Percentiles rank a stretch among this genome's conserved stretches.
phyloP scores from a whole-genome alignment of 2,888 invertebrate species.

The Poecilus cupreus region DNA sequence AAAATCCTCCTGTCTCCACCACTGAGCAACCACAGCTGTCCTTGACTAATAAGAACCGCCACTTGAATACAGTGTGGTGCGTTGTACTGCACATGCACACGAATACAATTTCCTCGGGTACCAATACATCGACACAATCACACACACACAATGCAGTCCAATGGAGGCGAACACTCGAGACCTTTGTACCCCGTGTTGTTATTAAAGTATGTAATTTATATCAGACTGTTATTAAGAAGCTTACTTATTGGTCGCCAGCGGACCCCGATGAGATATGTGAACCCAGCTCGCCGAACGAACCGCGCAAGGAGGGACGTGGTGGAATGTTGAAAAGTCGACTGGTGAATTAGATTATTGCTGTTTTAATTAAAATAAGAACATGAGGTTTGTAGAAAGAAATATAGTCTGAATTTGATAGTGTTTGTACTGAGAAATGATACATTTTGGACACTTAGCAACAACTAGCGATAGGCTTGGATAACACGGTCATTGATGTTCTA shows the following conservation, averaged over 20 bases:
- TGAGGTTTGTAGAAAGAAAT: too few species aligned
- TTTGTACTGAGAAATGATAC: too few species aligned
- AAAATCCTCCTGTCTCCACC: neutral
- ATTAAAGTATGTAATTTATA: slow-evolving; percentile 52
- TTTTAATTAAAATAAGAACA: neutral
- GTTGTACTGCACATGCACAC: slow-evolving; percentile 28
- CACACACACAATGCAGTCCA: neutral
- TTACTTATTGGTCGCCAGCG: slow-evolving; percentile 46
- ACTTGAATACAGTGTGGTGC: slow-evolving; percentile 7
- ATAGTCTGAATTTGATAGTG: too few species aligned
- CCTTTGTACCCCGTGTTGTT: slow-evolving; percentile 48
- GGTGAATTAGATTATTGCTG: neutral
- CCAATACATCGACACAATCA: neutral
- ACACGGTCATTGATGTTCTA: too few species aligned
- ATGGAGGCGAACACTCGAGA: slow-evolving; percentile 9
- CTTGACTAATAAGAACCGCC: slow-evolving; percentile 24
- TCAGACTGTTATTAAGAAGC: slow-evolving; percentile 50
- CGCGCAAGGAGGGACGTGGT: neutral
- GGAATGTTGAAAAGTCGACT: neutral
- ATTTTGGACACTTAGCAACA: too few species aligned
- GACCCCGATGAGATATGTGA: slow-evolving; percentile 11
- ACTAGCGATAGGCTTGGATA: too few species aligned
- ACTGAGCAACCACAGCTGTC: neutral
- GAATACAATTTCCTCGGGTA: neutral
- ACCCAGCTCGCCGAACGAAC: neutral